Conservation (phyloP, 2,797 vertebrate genomes). For the Hypotaenidia okinawae region DNA sequence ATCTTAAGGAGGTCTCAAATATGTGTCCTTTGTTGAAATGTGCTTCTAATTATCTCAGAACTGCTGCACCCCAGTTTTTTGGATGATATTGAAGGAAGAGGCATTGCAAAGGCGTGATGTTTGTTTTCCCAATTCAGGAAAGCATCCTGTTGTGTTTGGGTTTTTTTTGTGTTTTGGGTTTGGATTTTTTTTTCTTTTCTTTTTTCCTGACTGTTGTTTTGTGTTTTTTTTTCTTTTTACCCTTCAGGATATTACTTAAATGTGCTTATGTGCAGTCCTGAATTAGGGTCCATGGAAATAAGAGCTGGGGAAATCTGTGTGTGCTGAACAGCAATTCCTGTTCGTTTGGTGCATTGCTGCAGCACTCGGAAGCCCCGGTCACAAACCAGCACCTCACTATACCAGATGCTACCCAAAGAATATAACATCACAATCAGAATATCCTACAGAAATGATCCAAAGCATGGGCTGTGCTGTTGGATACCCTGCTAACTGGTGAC, state of each 20-base stretch:
- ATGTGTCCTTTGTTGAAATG: conserved; percentile 76
- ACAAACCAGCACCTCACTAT: neutral
- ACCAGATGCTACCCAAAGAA: neutral
- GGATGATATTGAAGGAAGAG: conserved; percentile 55
- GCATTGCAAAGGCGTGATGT: neutral
- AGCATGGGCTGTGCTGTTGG: neutral
- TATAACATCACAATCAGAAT: neutral
- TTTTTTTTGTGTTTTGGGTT: too few relatives aligned
- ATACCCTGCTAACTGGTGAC: neutral
- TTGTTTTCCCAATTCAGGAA: neutral
- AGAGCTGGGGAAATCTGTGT: conserved; percentile 42
- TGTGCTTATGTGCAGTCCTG: neutral
- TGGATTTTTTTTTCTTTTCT: too few relatives aligned
- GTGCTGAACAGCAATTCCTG: neutral
- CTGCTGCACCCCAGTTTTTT: conserved; percentile 55
- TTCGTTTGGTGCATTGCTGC: neutral
- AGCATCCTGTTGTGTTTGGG: neutral
- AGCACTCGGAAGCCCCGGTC: neutral
- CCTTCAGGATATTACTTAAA: neutral
- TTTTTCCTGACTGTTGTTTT: neutral
- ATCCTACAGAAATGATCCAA: neutral
- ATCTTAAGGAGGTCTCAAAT: conserved; percentile 67
- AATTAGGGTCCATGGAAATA: conserved; percentile 59
- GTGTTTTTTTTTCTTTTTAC: neutral
- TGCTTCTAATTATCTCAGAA: conserved; percentile 79